Evolutionary conservation across 2,888 invertebrate genomes (phyloP).

Genomic region (Cryptosula pallasiana): DNA sequence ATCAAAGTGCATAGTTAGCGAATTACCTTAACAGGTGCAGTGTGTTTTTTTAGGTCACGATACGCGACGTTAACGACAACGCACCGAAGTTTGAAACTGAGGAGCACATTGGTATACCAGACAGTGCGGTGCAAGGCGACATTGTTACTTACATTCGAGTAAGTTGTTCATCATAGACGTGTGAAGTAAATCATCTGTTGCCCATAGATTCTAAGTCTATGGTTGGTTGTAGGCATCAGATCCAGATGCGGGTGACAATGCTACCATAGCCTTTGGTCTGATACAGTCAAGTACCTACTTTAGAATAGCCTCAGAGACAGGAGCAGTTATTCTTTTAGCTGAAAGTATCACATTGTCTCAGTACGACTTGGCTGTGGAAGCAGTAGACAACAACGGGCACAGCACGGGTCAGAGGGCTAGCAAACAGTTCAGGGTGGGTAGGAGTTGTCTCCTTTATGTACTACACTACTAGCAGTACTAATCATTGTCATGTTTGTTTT

Average conservation of each 20-base stretch:
- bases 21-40: too few species aligned
- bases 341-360: not conserved
- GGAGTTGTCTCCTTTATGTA: not conserved
- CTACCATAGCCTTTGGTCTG: conserved; percentile 15
- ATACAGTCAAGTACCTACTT: conserved; percentile 13
- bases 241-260: conserved; percentile 6
- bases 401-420: not conserved
- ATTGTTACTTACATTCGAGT: conserved; percentile 2
- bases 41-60: conserved; percentile 6
- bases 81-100: not conserved
- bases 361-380: conserved; percentile 3
- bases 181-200: too few species aligned
- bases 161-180: not conserved
- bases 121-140: not conserved
- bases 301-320: not conserved
- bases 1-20: too few species aligned
- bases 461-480: too few species aligned
- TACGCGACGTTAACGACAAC: conserved; percentile 18
- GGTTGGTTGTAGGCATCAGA: conserved; percentile 12
- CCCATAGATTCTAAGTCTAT: too few species aligned
- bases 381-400: conserved; percentile 16
- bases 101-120: not conserved
- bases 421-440: not conserved
- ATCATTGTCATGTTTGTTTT: too few species aligned
- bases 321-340: not conserved